A percentile compares a stretch with the other conserved stretches of the same genome.
Conservation (phyloP, 2,797 vertebrate species). For the Chlorospingus semifuscus region DNA sequence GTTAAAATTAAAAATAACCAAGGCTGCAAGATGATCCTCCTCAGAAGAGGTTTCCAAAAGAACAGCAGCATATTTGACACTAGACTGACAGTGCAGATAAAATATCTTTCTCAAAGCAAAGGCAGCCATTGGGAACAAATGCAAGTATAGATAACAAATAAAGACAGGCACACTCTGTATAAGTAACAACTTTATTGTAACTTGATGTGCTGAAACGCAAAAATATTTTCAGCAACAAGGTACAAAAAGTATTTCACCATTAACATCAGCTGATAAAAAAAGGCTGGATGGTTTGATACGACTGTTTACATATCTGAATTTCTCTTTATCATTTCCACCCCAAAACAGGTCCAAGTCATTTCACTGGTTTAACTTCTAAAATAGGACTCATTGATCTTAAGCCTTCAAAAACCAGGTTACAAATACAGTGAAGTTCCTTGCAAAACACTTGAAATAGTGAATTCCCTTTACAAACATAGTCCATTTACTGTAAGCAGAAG, state of each 20-base stretch:
- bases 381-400: slow-evolving; percentile 68
- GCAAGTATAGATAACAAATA: neutral
- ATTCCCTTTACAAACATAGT: slow-evolving; percentile 72
- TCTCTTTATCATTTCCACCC: slow-evolving; percentile 61
- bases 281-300: slow-evolving; percentile 74
- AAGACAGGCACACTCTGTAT: slow-evolving; percentile 60
- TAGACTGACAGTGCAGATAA: neutral
- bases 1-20: neutral
- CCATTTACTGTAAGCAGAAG: slow-evolving; percentile 78
- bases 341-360: slow-evolving; percentile 70
- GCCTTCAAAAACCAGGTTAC: slow-evolving; percentile 71
- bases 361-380: slow-evolving; percentile 74
- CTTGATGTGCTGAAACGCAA: slow-evolving; percentile 79
- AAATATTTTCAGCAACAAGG: slow-evolving; percentile 84
- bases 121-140: neutral
- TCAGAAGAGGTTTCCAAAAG: neutral
- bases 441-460: slow-evolving; percentile 73
- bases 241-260: slow-evolving; percentile 80
- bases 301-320: slow-evolving; percentile 71
- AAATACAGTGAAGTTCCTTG: slow-evolving; percentile 70
- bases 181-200: slow-evolving; percentile 85
- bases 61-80: neutral
- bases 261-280: slow-evolving; percentile 79
- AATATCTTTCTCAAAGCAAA: neutral
- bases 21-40: neutral